phyloP scores from a whole-genome alignment of 2,888 invertebrate genomes.

The Emmelina monodactyla region DNA sequence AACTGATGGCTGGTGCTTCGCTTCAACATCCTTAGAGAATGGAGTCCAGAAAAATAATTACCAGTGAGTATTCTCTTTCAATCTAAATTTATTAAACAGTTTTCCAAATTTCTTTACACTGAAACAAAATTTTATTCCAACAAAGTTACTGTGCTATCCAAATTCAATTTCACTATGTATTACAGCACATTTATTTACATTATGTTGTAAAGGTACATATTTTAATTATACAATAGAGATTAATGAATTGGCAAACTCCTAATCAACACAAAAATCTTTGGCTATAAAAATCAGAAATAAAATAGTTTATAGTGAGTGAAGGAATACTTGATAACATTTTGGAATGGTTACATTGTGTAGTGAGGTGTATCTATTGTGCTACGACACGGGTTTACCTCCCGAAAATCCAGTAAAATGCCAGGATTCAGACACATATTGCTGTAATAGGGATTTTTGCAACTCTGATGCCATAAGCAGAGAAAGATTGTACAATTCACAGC shows the following conservation, averaged over 20 bases:
- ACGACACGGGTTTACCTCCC: slow-evolving; percentile 65
- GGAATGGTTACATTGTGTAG: slow-evolving; percentile 36
- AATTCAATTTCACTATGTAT: background rate
- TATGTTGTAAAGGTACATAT: slow-evolving; percentile 24
- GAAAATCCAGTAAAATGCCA: slow-evolving; percentile 50
- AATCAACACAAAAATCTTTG: slow-evolving; percentile 39
- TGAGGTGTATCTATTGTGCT: slow-evolving; percentile 65
- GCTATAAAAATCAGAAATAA: too few species aligned
- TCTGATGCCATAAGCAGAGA: slow-evolving; percentile 39
- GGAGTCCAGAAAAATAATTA: slow-evolving; percentile 72
- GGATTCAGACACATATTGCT: slow-evolving; percentile 47
- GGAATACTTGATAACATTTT: too few species aligned
- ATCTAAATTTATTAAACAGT: background rate
- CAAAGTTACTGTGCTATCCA: background rate
- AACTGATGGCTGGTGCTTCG: slow-evolving; percentile 90
- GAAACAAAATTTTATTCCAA: background rate
- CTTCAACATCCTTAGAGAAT: slow-evolving; percentile 74
- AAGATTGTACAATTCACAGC: slow-evolving; percentile 35
- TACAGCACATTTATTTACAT: background rate
- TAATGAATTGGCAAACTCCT: slow-evolving; percentile 38
- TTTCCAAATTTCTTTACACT: slow-evolving; percentile 5
- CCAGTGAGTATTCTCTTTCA: slow-evolving; percentile 69
- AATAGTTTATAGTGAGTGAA: too few species aligned
- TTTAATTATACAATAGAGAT: slow-evolving; percentile 15
- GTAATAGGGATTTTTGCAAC: slow-evolving; percentile 54